These are phyloP conservation scores for Nomada ferruginata DNA, from an alignment of 2,888 invertebrate species.

Conservation along the genomic window DNA sequence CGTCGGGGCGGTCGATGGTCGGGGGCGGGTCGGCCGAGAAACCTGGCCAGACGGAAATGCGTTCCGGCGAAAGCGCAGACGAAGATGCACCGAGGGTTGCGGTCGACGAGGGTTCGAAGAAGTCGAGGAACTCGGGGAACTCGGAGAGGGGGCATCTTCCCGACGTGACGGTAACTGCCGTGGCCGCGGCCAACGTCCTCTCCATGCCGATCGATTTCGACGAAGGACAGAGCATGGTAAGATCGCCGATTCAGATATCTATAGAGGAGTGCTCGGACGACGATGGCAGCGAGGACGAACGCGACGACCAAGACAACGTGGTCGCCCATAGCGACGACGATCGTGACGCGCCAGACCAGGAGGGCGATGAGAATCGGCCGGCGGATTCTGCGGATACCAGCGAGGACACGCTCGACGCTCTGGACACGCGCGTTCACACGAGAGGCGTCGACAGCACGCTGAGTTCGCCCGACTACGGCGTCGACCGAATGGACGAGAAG, in stretches of 20 bases:
- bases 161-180: slow-evolving; percentile 73
- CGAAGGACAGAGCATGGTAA: slow-evolving; percentile 78
- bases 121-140: slow-evolving; percentile 22
- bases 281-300: slow-evolving; percentile 61
- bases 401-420: slow-evolving; percentile 82
- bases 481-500: slow-evolving; percentile 82
- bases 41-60: neutral
- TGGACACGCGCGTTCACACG: slow-evolving; percentile 80
- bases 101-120: slow-evolving; percentile 7
- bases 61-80: neutral
- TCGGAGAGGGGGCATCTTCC: slow-evolving; percentile 74
- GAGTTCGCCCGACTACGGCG: slow-evolving; percentile 81
- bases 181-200: slow-evolving; percentile 60
- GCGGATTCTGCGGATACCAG: slow-evolving; percentile 81
- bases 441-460: slow-evolving; percentile 80
- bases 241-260: slow-evolving; percentile 83
- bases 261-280: slow-evolving; percentile 83
- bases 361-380: slow-evolving; percentile 77
- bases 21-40: neutral
- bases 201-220: slow-evolving; percentile 60
- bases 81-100: neutral
- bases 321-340: slow-evolving; percentile 4
- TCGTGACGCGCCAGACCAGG: slow-evolving; percentile 66
- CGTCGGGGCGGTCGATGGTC: too few relatives aligned
- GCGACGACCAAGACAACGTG: slow-evolving; percentile 31